These are phyloP conservation scores for Chrysodeixis includens DNA, from an alignment of 2,888 invertebrate genomes.

Conservation along the genomic window DNA sequence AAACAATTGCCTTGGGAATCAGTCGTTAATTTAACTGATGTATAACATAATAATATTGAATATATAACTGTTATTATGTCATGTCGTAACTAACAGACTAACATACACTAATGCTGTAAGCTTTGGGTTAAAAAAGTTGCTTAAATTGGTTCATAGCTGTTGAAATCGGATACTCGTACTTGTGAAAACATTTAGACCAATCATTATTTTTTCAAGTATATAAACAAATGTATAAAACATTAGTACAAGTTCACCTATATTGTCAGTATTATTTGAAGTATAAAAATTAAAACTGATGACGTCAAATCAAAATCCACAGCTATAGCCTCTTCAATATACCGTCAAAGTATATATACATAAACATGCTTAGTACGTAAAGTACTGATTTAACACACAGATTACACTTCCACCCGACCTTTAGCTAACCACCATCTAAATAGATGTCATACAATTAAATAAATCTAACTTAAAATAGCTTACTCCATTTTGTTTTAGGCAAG, in stretches of 20 bases:
- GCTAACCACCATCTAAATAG: not conserved
- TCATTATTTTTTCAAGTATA: not conserved
- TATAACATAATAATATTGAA: slow-evolving; percentile 45
- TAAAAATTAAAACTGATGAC: not conserved
- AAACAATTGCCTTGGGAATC: slow-evolving; percentile 39
- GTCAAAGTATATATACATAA: not conserved
- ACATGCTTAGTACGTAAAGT: not conserved
- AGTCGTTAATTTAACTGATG: slow-evolving; percentile 57
- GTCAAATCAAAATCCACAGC: not conserved
- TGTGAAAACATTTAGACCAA: slow-evolving; percentile 60
- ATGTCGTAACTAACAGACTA: slow-evolving; percentile 69
- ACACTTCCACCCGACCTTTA: slow-evolving; percentile 2
- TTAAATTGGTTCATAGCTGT: slow-evolving; percentile 72
- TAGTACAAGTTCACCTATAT: not conserved
- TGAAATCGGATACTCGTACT: slow-evolving; percentile 65
- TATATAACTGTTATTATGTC: slow-evolving; percentile 66
- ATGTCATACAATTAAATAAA: not conserved
- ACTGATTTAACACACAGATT: slow-evolving; percentile 12
- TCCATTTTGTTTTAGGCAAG: not conserved
- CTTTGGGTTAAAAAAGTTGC: slow-evolving; percentile 76
- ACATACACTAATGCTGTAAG: slow-evolving; percentile 64
- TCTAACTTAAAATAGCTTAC: slow-evolving; percentile 1
- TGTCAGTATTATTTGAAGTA: not conserved
- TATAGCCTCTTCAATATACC: not conserved
- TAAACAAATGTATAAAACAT: not conserved